Percentiles rank a stretch among this genome's conserved stretches.
phyloP scores from a whole-genome alignment of 2,797 vertebrate species.

The Phrynocephalus forsythii region DNA sequence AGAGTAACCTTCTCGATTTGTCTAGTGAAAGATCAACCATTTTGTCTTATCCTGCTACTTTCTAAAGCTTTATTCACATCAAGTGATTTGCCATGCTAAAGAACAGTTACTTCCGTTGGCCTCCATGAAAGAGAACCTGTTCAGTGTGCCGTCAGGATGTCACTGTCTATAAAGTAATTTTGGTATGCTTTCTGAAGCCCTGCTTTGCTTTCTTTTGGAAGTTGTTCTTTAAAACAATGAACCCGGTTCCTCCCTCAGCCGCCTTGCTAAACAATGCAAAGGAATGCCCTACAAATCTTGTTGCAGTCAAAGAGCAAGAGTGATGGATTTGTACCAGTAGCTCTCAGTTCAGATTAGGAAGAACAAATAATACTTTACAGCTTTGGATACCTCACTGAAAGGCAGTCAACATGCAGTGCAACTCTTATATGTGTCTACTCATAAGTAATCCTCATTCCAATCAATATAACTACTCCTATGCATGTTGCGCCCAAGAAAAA shows the following conservation, averaged over 20 bases:
- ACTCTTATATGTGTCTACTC: too few species aligned
- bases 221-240: constrained; percentile 48
- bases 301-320: constrained; percentile 41
- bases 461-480: background rate
- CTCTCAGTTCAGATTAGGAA: constrained; percentile 47
- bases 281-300: constrained; percentile 26
- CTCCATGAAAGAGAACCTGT: constrained; percentile 43
- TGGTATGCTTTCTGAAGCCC: constrained; percentile 54
- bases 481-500: background rate
- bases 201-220: constrained; percentile 58
- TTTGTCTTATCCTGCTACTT: constrained; percentile 5
- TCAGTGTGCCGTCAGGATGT: constrained; percentile 46
- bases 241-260: background rate
- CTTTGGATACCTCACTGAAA: background rate
- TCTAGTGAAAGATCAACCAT: constrained; percentile 11
- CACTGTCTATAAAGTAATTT: constrained; percentile 62
- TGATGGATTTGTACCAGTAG: constrained; percentile 51
- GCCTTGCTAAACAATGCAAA: constrained; percentile 47
- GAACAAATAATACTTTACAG: constrained; percentile 24
- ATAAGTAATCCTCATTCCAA: background rate
- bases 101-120: constrained; percentile 50
- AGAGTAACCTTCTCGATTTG: constrained; percentile 53
- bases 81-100: constrained; percentile 30
- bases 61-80: constrained; percentile 13
- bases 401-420: background rate